phyloP scores from a whole-genome alignment of 2,888 invertebrate species.

The Phortica magna region DNA sequence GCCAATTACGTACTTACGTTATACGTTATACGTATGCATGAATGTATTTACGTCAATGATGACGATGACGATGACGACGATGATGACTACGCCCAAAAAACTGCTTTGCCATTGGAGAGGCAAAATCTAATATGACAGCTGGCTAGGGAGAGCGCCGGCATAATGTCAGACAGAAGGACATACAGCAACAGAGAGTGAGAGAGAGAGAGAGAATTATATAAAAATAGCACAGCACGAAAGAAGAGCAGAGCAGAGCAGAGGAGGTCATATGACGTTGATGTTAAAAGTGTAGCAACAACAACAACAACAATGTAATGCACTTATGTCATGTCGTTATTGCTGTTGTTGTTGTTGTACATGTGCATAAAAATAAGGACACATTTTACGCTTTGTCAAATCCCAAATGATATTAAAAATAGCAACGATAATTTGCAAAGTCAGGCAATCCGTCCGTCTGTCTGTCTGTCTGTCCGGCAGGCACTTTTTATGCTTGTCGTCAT shows the following conservation, averaged over 20 bases:
- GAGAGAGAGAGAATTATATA: neutral
- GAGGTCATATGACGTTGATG: conserved; percentile 1
- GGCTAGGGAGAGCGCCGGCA: neutral
- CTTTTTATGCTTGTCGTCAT: neutral
- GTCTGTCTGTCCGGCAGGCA: neutral
- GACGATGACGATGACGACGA: neutral
- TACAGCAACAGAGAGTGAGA: neutral
- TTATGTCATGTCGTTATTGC: neutral
- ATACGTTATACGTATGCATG: too few species aligned
- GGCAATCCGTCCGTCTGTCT: neutral
- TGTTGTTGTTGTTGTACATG: neutral
- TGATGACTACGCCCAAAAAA: conserved; percentile 26
- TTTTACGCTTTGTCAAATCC: neutral
- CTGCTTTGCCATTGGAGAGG: neutral
- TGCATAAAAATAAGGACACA: neutral
- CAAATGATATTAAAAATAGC: neutral
- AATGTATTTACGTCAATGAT: neutral
- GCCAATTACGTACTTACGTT: neutral
- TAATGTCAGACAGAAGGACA: neutral
- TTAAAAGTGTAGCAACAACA: neutral
- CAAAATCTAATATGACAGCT: neutral
- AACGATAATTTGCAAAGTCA: neutral
- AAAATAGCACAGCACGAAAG: neutral
- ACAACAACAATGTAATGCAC: neutral
- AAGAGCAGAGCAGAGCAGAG: neutral